Evolutionary conservation across 2,113 vertebrate genomes (phyloP), one percentile per base, ranked within the genome.

Genomic region (Zosterops japonicus): DNA sequence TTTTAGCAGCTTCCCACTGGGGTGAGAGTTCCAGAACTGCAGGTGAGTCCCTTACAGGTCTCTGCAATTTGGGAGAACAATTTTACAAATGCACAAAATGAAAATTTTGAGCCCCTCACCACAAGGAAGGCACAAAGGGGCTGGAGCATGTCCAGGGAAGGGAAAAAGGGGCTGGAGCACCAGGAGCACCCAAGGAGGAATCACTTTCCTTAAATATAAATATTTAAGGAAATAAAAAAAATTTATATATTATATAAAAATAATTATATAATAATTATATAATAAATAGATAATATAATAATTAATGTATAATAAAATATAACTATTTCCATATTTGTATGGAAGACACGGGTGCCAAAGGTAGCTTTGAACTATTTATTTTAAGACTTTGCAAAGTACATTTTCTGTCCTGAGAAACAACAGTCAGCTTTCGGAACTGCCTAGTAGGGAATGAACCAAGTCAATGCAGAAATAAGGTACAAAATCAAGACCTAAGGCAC

Each of bases 321-420:
- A 56, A 56, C 22, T 33, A 41, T 47, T 68, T 41, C 70, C 55
- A 42, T 24, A 35, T 35, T 83, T 47, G 42, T 35, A 49, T 1
- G 36, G 71, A 77, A 77, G 21, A 77, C 27, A 36, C 1, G 0
- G 41, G 27, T 49, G 41, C 63, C 52, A 50, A 65, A 90, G 17
- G 31, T 6, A 20, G 25, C 3, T 67, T 23, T 23, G 70, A 21
- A 64, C 22, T 1, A 75, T 95, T 92, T 95, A 95, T 95, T 96
- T 52, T 55, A 63, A 75, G 63, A 41, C 52, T 72, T 79, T 72
- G n/a, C 28, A 55, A 94, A 68, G 28, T 44, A 80, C 50, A 60
- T 9, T 35, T 77, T 77, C 27, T 36, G 44, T 70, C 95, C 94
- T 92, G 87, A 95, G 92, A 59, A 88, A 70, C 56, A 69, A 89